These are phyloP conservation scores for Chrysomallon squamiferum DNA, from an alignment of 1,140 invertebrate species.

Conservation along the genomic window DNA sequence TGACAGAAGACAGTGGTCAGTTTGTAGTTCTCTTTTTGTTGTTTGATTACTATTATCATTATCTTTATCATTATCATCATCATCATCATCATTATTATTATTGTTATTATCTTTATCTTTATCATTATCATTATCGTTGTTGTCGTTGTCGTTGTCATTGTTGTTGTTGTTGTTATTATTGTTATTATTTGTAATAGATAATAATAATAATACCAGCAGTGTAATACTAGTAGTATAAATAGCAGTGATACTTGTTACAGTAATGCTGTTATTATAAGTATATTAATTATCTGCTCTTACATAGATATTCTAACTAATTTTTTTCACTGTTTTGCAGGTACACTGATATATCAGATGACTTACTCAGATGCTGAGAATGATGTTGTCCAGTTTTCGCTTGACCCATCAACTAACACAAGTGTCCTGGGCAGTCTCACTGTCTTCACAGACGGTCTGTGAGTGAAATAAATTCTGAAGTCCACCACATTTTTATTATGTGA, in stretches of 20 bases:
- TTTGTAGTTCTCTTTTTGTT: neutral
- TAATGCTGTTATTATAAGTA: neutral
- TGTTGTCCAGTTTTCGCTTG: neutral
- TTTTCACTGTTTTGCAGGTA: neutral
- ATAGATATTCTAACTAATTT: no score
- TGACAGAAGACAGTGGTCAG: slow-evolving; percentile 18
- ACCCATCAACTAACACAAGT: neutral
- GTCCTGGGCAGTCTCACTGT: neutral
- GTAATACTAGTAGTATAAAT: no score
- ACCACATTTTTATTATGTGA: no score
- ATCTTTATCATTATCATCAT: neutral
- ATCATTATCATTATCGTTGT: neutral
- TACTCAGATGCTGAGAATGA: neutral
- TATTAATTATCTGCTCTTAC: no score
- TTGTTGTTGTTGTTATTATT: neutral
- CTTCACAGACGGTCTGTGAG: neutral
- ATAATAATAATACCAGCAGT: no score
- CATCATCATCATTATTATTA: neutral
- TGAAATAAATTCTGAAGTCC: no score
- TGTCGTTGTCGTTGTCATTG: neutral
- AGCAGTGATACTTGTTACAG: no score
- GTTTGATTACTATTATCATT: neutral
- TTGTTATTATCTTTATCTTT: neutral
- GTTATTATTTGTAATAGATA: neutral
- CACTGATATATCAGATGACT: slow-evolving; percentile 2